These are phyloP conservation scores for Metellina segmentata DNA, from an alignment of 2,888 invertebrate species.

Conservation along the genomic window DNA sequence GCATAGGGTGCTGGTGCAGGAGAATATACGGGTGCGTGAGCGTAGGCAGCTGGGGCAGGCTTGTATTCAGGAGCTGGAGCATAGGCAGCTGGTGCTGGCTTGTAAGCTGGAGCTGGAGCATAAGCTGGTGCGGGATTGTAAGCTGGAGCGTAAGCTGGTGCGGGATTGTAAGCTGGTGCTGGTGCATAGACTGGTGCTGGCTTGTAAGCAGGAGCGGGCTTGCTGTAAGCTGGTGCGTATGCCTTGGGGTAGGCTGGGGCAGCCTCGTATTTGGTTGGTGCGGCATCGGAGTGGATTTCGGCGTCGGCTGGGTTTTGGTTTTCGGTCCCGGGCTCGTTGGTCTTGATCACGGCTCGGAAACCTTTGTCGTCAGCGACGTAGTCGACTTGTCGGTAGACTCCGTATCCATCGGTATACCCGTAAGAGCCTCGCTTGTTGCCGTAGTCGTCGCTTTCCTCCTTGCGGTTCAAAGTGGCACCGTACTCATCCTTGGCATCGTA, in stretches of 20 bases:
- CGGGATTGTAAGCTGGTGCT: constrained; percentile 16
- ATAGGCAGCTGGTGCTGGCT: constrained; percentile 5
- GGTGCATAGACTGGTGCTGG: background rate
- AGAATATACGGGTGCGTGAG: background rate
- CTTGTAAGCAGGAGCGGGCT: background rate
- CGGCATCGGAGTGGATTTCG: constrained; percentile 60
- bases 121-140: constrained; percentile 17
- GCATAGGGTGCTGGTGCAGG: constrained; percentile 11
- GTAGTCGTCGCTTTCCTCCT: constrained; percentile 77
- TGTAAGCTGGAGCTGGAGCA: constrained; percentile 7
- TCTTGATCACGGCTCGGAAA: constrained; percentile 77
- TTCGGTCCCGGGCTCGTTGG: constrained; percentile 77
- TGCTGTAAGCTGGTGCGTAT: background rate
- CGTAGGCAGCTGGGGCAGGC: constrained; percentile 43
- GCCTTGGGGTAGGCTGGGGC: constrained; percentile 40
- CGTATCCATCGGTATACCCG: constrained; percentile 77
- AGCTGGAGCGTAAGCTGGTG: constrained; percentile 22
- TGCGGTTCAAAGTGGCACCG: constrained; percentile 69
- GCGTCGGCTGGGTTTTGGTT: constrained; percentile 68
- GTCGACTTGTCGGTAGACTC: constrained; percentile 77
- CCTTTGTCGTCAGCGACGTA: constrained; percentile 77
- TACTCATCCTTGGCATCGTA: constrained; percentile 77
- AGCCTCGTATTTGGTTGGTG: constrained; percentile 51
- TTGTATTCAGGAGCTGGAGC: constrained; percentile 51
- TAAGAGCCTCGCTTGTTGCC: constrained; percentile 77